Conservation (phyloP, 1,140 invertebrate species). For the Lamellibrachia luymesi region DNA sequence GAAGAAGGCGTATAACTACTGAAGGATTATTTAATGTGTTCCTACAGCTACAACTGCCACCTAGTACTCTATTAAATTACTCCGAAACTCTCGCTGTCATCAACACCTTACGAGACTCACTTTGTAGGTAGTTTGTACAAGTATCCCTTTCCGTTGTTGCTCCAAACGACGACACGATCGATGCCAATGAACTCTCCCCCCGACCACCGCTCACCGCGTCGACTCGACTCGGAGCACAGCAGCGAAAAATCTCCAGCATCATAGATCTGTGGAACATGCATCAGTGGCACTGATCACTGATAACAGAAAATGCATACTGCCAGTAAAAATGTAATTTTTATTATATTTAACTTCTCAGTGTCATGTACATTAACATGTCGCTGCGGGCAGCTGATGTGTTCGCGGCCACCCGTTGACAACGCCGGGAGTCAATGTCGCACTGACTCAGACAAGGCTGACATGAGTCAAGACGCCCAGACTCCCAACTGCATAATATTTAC, state of each 20-base stretch:
- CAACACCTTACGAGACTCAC: slow-evolving; percentile 64
- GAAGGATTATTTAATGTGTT: not conserved
- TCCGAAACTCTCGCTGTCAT: not conserved
- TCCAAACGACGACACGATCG: slow-evolving; percentile 89
- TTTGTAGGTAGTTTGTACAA: slow-evolving; percentile 92
- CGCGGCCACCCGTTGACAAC: too few species aligned
- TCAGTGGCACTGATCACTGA: not conserved
- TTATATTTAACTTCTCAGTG: too few species aligned
- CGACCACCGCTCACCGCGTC: slow-evolving; percentile 84
- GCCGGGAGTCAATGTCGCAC: too few species aligned
- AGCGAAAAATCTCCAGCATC: slow-evolving; percentile 92
- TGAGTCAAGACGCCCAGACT: too few species aligned
- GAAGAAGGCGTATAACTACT: not conserved
- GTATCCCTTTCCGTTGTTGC: slow-evolving; percentile 89
- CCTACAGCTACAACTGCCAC: not conserved
- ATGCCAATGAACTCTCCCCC: slow-evolving; percentile 90
- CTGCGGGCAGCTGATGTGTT: too few species aligned
- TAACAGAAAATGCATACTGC: too few species aligned
- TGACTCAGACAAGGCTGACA: too few species aligned
- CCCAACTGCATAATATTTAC: too few species aligned
- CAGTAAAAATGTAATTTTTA: too few species aligned
- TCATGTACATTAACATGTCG: too few species aligned
- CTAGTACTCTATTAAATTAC: not conserved
- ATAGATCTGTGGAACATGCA: slow-evolving; percentile 67
- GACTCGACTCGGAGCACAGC: slow-evolving; percentile 79